Conservation (phyloP, 2,797 vertebrate species). For the Liparis tanakae region DNA sequence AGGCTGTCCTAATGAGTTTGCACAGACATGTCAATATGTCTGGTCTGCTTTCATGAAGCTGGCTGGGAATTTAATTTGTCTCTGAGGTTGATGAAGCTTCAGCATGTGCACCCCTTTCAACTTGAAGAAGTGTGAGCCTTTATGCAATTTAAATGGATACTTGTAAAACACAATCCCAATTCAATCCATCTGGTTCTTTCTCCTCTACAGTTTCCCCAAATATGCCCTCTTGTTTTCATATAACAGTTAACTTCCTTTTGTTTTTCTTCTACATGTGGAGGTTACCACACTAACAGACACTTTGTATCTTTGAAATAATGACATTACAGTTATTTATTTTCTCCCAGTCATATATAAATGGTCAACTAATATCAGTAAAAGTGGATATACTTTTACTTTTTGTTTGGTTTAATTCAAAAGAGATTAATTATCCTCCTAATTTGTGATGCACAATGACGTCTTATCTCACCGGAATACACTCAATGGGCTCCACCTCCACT, state of each 20-base stretch:
- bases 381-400: conserved; percentile 7
- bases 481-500: background rate
- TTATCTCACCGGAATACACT: conserved; percentile 17
- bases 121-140: conserved; percentile 7
- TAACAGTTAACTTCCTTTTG: background rate
- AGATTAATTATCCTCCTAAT: conserved; percentile 32
- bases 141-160: conserved; percentile 16
- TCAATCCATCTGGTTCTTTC: background rate
- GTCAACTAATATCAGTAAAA: conserved; percentile 1
- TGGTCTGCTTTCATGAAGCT: conserved; percentile 40
- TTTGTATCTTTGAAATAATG: background rate
- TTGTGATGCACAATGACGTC: conserved; percentile 1
- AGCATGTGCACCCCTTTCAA: conserved; percentile 19
- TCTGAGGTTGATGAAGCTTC: conserved; percentile 25
- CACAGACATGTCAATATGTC: conserved; percentile 28
- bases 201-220: background rate
- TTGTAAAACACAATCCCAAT: background rate
- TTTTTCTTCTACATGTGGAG: background rate
- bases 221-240: background rate
- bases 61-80: conserved; percentile 37
- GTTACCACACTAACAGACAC: background rate
- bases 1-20: conserved; percentile 30
- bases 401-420: conserved; percentile 25
- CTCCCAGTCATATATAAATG: background rate
- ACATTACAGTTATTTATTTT: background rate